Percentiles rank a stretch among this genome's conserved stretches.
These are phyloP conservation scores for Drosophila rufa DNA, from an alignment of 1,140 invertebrate species.

Conservation along the genomic window DNA sequence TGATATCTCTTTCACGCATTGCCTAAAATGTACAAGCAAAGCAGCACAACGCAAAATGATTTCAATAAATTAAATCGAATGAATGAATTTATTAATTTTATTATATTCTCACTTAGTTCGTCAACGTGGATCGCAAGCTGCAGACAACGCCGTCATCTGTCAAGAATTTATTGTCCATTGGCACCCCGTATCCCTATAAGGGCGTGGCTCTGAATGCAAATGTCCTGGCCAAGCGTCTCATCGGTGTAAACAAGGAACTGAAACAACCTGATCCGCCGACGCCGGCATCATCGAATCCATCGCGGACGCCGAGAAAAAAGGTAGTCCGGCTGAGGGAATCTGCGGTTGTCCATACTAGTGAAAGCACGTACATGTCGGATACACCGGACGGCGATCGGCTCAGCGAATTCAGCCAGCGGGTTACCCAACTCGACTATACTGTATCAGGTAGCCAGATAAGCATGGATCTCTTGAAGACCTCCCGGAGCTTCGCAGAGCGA, in stretches of 20 bases:
- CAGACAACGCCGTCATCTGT: no score
- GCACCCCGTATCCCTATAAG: constrained; percentile 44
- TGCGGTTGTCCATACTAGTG: neutral
- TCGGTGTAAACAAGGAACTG: neutral
- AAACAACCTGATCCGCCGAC: fast-evolving
- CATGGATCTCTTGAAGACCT: no score
- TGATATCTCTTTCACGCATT: no score
- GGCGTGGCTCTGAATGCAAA: constrained; percentile 16
- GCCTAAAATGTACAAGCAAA: no score
- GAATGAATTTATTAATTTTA: no score
- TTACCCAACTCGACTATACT: neutral
- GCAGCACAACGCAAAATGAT: no score
- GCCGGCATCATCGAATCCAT: no score
- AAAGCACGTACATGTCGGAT: neutral
- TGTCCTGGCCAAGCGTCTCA: neutral
- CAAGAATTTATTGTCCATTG: neutral
- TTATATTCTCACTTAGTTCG: neutral
- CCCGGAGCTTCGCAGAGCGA: constrained; percentile 31
- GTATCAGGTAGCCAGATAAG: neutral
- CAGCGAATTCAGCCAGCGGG: neutral
- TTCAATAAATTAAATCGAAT: no score
- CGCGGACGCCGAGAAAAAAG: neutral
- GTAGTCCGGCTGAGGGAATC: neutral
- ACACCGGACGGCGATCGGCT: neutral
- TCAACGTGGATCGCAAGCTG: neutral